Percentiles rank a stretch among this genome's conserved stretches.
These are phyloP conservation scores for Seriola quinqueradiata DNA, from an alignment of 2,113 vertebrate species.

Conservation along the genomic window DNA sequence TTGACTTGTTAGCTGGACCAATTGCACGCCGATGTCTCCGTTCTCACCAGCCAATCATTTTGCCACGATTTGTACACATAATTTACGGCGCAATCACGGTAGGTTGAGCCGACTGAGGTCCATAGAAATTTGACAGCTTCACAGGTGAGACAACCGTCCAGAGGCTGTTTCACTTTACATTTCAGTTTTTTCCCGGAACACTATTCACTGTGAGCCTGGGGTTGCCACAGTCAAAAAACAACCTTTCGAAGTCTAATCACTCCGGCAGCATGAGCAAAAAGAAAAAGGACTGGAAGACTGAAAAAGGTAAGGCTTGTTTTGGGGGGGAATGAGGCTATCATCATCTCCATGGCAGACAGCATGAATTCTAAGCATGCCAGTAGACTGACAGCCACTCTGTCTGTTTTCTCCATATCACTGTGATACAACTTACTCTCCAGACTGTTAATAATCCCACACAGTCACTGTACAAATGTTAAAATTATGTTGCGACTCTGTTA, in stretches of 20 bases:
- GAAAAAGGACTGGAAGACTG: conserved; percentile 89
- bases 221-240: conserved; percentile 87
- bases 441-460: background rate
- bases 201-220: conserved; percentile 88
- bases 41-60: conserved; percentile 63
- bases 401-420: background rate
- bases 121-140: conserved; percentile 86
- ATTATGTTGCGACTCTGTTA: conserved; percentile 61
- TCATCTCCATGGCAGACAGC: conserved; percentile 68
- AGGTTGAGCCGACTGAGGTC: conserved; percentile 75
- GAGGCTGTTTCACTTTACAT: conserved; percentile 82
- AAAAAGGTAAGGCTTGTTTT: conserved; percentile 87
- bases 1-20: conserved; percentile 45
- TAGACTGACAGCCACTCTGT: conserved; percentile 49
- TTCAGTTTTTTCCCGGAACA: conserved; percentile 75
- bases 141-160: conserved; percentile 83
- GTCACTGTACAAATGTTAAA: conserved; percentile 55
- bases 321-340: conserved; percentile 58
- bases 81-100: conserved; percentile 75
- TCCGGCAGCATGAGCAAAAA: conserved; percentile 89
- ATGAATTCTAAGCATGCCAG: conserved; percentile 47
- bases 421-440: conserved; percentile 13
- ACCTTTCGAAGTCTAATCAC: conserved; percentile 82
- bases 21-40: conserved; percentile 59
- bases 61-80: conserved; percentile 50